These are phyloP conservation scores for Pempheris klunzingeri DNA, from an alignment of 2,797 vertebrate species.

Conservation along the genomic window DNA sequence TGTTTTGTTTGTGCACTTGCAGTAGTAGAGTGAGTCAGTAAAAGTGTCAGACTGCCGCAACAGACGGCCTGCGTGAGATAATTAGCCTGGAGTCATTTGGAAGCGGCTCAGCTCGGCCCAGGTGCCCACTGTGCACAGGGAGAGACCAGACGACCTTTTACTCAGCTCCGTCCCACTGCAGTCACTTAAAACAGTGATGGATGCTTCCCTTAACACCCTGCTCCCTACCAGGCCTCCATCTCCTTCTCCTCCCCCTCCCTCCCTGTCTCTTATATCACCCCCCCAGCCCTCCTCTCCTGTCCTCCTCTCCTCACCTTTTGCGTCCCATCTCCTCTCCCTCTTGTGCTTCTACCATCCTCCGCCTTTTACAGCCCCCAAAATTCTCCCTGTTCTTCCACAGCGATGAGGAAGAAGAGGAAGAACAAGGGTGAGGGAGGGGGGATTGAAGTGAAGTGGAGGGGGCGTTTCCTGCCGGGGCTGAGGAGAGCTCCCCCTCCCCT, in stretches of 20 bases:
- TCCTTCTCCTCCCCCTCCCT: constrained; percentile 10
- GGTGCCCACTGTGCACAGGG: constrained; percentile 72
- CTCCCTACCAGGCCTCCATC: constrained; percentile 21
- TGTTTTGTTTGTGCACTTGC: constrained; percentile 49
- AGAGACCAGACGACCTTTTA: constrained; percentile 73
- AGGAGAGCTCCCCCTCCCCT: constrained; percentile 2
- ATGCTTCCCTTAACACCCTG: constrained; percentile 67
- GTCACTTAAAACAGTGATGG: constrained; percentile 83
- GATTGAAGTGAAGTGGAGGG: constrained; percentile 30
- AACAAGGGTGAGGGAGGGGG: constrained; percentile 16
- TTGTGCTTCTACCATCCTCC: constrained; percentile 23
- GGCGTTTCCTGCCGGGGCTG: constrained; percentile 40
- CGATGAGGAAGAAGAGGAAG: constrained; percentile 53
- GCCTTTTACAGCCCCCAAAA: constrained; percentile 26
- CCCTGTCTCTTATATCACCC: constrained; percentile 16
- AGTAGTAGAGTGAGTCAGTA: constrained; percentile 59
- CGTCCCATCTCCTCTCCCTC: constrained; percentile 31
- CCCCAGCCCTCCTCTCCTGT: neutral
- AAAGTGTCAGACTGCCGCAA: constrained; percentile 67
- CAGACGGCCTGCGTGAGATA: constrained; percentile 63
- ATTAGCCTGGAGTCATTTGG: constrained; percentile 76
- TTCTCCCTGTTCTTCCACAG: constrained; percentile 61
- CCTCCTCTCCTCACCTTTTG: constrained; percentile 42
- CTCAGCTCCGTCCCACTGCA: constrained; percentile 75
- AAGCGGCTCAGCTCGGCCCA: constrained; percentile 65